Percentiles rank a stretch among this genome's conserved stretches.
Evolutionary conservation across 2,113 vertebrate species (phyloP).

Genomic region (Passerina amoena): DNA sequence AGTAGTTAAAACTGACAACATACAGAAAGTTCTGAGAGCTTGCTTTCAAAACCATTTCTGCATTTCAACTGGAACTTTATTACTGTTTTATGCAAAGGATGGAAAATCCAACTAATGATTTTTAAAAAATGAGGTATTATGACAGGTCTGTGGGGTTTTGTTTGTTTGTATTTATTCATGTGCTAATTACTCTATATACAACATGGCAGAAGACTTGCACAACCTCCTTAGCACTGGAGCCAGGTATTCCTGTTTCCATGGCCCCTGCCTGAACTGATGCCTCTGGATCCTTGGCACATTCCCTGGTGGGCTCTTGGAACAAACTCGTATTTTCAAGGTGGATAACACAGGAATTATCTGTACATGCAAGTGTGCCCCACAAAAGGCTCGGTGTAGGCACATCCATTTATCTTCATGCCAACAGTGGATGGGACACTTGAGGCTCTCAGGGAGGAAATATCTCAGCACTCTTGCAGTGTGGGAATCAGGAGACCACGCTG

Average conservation of each 20-base stretch:
- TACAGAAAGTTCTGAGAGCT: neutral
- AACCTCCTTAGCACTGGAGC: neutral
- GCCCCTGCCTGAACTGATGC: neutral
- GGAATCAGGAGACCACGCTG: neutral
- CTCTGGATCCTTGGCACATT: neutral
- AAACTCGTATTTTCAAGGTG: neutral
- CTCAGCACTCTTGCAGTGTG: neutral
- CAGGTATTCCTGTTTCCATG: neutral
- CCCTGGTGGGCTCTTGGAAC: neutral
- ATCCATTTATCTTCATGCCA: rapidly evolving
- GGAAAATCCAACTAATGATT: neutral
- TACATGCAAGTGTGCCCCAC: neutral
- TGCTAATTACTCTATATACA: neutral
- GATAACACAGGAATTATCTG: neutral
- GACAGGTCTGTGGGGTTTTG: neutral
- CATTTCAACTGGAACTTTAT: neutral
- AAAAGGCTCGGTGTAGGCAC: rapidly evolving
- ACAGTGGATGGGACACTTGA: neutral
- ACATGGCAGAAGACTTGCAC: neutral
- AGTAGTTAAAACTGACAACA: neutral
- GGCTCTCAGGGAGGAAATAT: neutral
- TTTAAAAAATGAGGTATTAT: neutral
- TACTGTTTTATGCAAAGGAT: neutral
- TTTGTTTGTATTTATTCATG: neutral
- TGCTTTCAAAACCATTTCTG: neutral